Percentiles rank a stretch among this genome's conserved stretches.
Evolutionary conservation across 2,113 vertebrate species (phyloP).

Genomic region (Calidris pygmaea): DNA sequence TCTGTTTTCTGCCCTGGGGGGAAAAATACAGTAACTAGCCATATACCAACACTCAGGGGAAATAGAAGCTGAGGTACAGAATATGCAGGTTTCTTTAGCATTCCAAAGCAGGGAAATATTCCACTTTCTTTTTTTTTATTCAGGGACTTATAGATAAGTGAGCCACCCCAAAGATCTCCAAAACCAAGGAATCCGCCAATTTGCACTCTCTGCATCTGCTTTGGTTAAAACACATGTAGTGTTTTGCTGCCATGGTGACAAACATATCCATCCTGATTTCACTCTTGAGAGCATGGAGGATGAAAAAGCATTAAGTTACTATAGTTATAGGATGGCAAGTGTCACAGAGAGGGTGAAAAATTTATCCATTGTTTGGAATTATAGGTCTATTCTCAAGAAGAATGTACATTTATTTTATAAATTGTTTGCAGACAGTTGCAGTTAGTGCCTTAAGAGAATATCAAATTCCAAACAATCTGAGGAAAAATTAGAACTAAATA

Average conservation of each 20-base stretch:
- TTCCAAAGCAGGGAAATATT: not conserved
- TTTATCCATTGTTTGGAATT: not conserved
- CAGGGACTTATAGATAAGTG: not conserved
- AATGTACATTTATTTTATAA: not conserved
- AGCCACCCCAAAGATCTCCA: not conserved
- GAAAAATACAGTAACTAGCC: not conserved
- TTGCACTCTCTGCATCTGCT: not conserved
- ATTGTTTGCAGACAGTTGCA: not conserved
- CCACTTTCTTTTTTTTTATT: not conserved
- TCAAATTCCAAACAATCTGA: not conserved
- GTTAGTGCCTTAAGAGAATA: not conserved
- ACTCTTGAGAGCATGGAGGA: not conserved
- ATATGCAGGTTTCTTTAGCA: not conserved
- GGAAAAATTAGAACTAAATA: not conserved
- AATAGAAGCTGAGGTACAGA: not conserved
- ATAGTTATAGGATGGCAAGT: not conserved
- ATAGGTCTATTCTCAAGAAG: not conserved
- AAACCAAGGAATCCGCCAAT: not conserved
- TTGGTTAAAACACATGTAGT: not conserved
- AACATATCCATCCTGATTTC: conserved; percentile 9
- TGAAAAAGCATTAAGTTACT: not conserved
- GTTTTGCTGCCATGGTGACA: conserved; percentile 33
- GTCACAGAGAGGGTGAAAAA: not conserved
- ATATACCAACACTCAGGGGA: not conserved
- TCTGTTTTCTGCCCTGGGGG: not conserved